Conservation (phyloP, 2,113 vertebrate species). For the Orycteropus afer region DNA sequence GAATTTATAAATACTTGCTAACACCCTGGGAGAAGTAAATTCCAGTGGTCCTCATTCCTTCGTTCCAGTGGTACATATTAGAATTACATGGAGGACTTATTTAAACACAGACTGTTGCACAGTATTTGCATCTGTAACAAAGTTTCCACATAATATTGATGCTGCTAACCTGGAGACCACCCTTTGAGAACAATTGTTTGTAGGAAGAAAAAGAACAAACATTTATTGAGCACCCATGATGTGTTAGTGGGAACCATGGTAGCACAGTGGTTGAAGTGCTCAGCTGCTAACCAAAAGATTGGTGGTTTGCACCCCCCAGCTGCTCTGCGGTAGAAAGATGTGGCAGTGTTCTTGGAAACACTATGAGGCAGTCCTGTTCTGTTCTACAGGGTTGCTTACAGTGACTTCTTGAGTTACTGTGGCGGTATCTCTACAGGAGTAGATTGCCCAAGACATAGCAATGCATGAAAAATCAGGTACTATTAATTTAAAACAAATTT, state of each 20-base stretch:
- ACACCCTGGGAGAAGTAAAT: neutral
- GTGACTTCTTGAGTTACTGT: too few relatives aligned
- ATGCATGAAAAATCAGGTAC: neutral
- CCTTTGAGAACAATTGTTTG: neutral
- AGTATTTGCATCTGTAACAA: neutral
- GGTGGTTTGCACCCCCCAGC: neutral
- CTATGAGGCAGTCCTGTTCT: too few relatives aligned
- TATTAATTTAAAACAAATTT: neutral
- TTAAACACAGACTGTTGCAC: neutral
- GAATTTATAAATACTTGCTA: neutral
- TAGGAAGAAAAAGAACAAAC: neutral
- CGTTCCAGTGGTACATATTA: neutral
- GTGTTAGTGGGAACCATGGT: neutral
- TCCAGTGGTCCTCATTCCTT: too few relatives aligned
- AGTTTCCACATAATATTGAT: neutral
- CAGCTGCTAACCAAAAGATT: neutral
- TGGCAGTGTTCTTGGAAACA: too few relatives aligned
- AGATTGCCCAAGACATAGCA: too few relatives aligned
- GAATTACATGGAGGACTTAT: neutral
- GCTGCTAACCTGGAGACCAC: neutral
- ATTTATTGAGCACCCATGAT: too few relatives aligned
- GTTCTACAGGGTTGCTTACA: too few relatives aligned
- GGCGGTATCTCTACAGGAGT: too few relatives aligned
- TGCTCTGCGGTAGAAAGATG: neutral
- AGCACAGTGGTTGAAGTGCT: neutral